A percentile compares a stretch with the other conserved stretches of the same genome.
phyloP scores from a whole-genome alignment of 2,797 vertebrate species.

The Sarcoramphus papa region DNA sequence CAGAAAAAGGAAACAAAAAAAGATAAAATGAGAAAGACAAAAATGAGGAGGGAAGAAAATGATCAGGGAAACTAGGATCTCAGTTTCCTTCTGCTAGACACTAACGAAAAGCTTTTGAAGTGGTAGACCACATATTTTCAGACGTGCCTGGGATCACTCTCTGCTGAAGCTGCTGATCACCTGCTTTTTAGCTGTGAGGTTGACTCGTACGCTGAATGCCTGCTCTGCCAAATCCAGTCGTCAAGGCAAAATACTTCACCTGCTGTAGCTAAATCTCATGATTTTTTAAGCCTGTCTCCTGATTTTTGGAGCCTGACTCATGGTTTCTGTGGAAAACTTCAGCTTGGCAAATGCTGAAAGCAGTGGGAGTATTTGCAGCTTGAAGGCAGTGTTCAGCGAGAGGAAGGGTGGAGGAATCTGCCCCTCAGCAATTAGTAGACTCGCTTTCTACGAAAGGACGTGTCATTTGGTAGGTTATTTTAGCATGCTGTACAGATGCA shows the following conservation, averaged over 20 bases:
- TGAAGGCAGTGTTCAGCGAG: constrained; percentile 57
- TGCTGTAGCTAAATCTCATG: constrained; percentile 41
- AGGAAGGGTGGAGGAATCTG: constrained; percentile 65
- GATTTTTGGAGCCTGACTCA: constrained; percentile 61
- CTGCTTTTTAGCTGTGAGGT: constrained; percentile 8
- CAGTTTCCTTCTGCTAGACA: background rate
- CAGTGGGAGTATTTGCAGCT: constrained; percentile 65
- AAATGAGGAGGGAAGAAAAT: background rate
- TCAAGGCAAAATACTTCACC: constrained; percentile 31
- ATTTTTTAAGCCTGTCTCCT: constrained; percentile 54
- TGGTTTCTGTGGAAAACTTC: constrained; percentile 60
- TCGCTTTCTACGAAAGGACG: constrained; percentile 66
- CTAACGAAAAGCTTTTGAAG: background rate
- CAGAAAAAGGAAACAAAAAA: background rate
- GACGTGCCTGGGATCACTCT: background rate
- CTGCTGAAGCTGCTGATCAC: constrained; percentile 16
- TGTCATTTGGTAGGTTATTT: constrained; percentile 68
- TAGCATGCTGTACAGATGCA: constrained; percentile 69
- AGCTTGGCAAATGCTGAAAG: constrained; percentile 57
- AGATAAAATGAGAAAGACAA: background rate
- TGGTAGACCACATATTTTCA: constrained; percentile 25
- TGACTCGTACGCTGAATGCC: background rate
- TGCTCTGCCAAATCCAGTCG: background rate
- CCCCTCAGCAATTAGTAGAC: constrained; percentile 67
- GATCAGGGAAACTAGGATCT: background rate